Evolutionary conservation across 92 coral and sea anemone genomes (phyloP), one percentile per base, ranked within the genome.

Genomic region (Umimayanthus chanpuru): DNA sequence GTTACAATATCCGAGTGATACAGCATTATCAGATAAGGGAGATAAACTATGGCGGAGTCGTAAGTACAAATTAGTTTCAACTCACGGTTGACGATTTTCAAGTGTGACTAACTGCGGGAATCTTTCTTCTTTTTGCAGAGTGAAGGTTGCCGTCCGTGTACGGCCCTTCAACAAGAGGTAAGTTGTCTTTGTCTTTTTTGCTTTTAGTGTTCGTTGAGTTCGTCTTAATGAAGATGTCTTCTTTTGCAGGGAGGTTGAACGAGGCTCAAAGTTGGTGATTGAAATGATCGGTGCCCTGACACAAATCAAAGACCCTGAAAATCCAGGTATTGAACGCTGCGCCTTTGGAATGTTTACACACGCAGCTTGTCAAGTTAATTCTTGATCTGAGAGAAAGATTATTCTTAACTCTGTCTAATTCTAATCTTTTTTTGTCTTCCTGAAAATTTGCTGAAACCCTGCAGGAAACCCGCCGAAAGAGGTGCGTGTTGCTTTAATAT

Each of bases 151-250:
- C 77, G 99, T 97, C 32, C 97, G 99, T 29, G 98, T 97, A 39
- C 96, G 99, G 56, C 99, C 99, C 74, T 97, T 97, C 89, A 97
- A 97, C 90, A 90, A 95, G 86, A 95, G 99, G 99, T 97, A 92
- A 87, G 86, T 76, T 25, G 36, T 53, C 5, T 4, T 76, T 32
- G 38, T 85, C 70, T 29, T 32, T 90, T 55, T 0, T 68, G 77
- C 41, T 72, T 14, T 16, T 67, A 9, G 38, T 41, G 72, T 4
- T 68, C 29, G 26, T 72, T 1, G 32, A 18, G 44, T 67, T 29
- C 26, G 53, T 80, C 28, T 23, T 61, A 70, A 76, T 73, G 18
- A 28, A 64, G 12, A 16, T 70, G 44, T 32, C 58, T 79, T 73
- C 84, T 76, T 79, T 78, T 75, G 25, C 82, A 95, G 98, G 88